Conservation (phyloP, 2,113 vertebrate species). For the Caranx melampygus region DNA sequence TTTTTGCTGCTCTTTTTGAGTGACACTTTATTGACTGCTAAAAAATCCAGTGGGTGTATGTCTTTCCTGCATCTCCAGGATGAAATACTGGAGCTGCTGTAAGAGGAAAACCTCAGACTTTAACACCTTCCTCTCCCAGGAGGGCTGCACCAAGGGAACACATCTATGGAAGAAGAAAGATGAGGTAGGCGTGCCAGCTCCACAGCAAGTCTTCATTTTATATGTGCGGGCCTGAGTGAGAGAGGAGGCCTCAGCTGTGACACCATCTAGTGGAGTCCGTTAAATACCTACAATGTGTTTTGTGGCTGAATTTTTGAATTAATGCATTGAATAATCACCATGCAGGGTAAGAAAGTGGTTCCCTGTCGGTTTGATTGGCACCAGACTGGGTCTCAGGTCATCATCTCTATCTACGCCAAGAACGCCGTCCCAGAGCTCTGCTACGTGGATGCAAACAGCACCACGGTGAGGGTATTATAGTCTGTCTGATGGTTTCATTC, state of each 20-base stretch:
- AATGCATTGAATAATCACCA: not conserved
- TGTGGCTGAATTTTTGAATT: not conserved
- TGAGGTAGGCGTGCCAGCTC: constrained; percentile 82
- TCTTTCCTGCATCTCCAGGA: constrained; percentile 81
- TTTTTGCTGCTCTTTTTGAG: constrained; percentile 36
- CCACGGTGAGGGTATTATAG: constrained; percentile 82
- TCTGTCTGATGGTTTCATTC: not conserved
- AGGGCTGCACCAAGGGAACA: constrained; percentile 90
- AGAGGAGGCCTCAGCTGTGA: constrained; percentile 18
- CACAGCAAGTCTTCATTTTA: constrained; percentile 2
- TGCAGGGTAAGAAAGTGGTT: constrained; percentile 91
- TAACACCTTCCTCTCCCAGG: constrained; percentile 93
- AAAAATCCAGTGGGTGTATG: constrained; percentile 28
- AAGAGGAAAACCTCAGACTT: constrained; percentile 98
- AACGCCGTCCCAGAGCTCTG: constrained; percentile 93
- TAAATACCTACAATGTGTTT: not conserved
- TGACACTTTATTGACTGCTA: constrained; percentile 40
- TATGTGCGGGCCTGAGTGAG: not conserved
- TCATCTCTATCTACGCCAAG: constrained; percentile 96
- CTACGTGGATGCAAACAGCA: constrained; percentile 94
- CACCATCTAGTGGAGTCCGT: constrained; percentile 67
- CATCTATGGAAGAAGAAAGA: constrained; percentile 94
- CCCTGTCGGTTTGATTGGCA: constrained; percentile 98
- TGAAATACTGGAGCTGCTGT: constrained; percentile 99
- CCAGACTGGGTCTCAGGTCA: constrained; percentile 95